Evolutionary conservation across 2,797 vertebrate genomes (phyloP), one percentile per base, ranked within the genome.

Genomic region (Crax fasciolata): DNA sequence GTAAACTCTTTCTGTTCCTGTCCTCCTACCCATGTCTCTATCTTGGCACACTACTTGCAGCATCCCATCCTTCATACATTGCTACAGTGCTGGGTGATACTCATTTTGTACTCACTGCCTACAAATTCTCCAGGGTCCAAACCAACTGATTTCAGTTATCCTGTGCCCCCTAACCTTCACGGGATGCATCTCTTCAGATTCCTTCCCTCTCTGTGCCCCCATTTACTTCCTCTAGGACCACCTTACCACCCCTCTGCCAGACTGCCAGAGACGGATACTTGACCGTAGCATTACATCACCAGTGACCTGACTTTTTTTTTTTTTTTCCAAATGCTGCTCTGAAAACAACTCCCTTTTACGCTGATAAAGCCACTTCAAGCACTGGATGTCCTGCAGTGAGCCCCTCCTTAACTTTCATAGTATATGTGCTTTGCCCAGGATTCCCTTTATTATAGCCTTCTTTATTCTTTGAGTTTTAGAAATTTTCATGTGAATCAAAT

Each of bases 301-400:
- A 49, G 43, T 48, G 27, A 62, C 25, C 32, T 54, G 71, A 38
- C 44, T 48, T 93, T 52, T 59, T 21, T 38, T 59, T 75, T 84
- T 54, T 67, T 93, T 95, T 94, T 91, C n/a, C 57, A 80, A 76
- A 87, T 59, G 21, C 65, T 89, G 28, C 52, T 87, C 82, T 87
- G 63, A 71, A 92, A 89, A 91, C 41, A 7, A 71, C 21, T 80
- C 20, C 62, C 57, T 87, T 93, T 89, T 73, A 87, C 68, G 27
- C 18, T 77, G 87, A 87, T 91, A 91, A 94, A 85, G 13, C 61
- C 17, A 85, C 89, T 93, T 94, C 93, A 95, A 94, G 85, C 66
- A 84, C 57, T 79, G 90, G 65, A 67, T 1, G 3, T 88, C 76
- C 83, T 84, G 76, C 76, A 68, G 79, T 72, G 92, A 90, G 44